These are phyloP conservation scores for Endomychus coccineus DNA, from an alignment of 2,888 invertebrate genomes.

Conservation along the genomic window DNA sequence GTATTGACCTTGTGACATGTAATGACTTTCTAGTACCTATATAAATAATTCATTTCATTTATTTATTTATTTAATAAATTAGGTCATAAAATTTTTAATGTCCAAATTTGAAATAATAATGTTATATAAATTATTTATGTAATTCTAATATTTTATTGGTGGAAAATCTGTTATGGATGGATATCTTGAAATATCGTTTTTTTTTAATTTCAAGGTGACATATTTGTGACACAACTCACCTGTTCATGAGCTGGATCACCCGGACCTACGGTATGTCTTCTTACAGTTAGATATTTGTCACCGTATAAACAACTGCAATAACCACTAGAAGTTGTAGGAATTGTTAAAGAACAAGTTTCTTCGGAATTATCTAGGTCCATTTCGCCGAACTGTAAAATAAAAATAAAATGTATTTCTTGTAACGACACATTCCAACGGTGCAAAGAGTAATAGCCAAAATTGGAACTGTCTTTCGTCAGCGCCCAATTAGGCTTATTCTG, in stretches of 20 bases:
- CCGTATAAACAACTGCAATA: conserved; percentile 33
- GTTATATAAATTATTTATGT: no score
- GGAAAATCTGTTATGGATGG: no score
- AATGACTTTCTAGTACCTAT: conserved; percentile 50
- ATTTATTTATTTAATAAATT: no score
- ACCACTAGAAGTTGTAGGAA: conserved; percentile 33
- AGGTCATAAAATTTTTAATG: no score
- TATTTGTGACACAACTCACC: conserved; percentile 38
- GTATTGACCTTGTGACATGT: conserved; percentile 35
- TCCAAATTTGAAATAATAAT: no score
- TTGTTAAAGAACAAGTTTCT: conserved; percentile 34
- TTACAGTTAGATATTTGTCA: conserved; percentile 53
- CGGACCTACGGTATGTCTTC: conserved; percentile 89
- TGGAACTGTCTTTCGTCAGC: no score
- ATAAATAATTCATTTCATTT: no score
- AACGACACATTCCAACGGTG: no score
- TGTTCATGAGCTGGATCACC: conserved; percentile 83
- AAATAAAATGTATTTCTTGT: no score
- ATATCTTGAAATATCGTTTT: neutral
- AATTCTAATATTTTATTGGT: no score
- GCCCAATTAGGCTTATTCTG: no score
- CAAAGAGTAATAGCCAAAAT: no score
- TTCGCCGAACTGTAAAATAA: conserved; percentile 49
- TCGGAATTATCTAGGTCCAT: conserved; percentile 44
- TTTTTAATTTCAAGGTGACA: neutral